These are phyloP conservation scores for Carpatolechia fugitivella DNA, from an alignment of 2,888 invertebrate genomes.

Conservation along the genomic window DNA sequence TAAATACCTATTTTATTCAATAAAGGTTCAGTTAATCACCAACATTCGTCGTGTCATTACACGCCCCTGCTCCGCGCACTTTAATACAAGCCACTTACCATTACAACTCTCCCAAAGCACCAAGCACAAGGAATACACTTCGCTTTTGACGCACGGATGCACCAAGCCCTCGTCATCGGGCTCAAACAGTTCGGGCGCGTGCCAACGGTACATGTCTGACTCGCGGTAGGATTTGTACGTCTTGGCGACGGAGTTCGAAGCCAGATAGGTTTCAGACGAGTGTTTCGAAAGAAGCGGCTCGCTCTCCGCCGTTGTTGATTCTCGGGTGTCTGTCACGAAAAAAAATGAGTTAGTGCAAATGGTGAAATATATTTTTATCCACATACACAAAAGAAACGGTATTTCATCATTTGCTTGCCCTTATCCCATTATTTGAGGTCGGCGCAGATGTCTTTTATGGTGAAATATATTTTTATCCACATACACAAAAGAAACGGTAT, in stretches of 20 bases:
- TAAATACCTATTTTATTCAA: too few species aligned
- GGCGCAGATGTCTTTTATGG: too few species aligned
- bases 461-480: too few species aligned
- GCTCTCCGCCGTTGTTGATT: constrained; percentile 40
- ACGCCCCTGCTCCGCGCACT: too few species aligned
- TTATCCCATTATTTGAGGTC: too few species aligned
- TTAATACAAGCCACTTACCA: constrained; percentile 43
- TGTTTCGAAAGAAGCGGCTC: constrained; percentile 57
- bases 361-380: too few species aligned
- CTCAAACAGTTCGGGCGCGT: constrained; percentile 66
- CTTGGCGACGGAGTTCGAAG: constrained; percentile 43
- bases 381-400: too few species aligned
- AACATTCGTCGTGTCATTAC: too few species aligned
- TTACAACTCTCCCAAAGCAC: constrained; percentile 72
- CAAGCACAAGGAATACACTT: constrained; percentile 64
- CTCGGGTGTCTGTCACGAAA: constrained; percentile 39
- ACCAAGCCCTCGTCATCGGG: constrained; percentile 54
- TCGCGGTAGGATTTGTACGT: constrained; percentile 42
- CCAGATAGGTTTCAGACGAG: constrained; percentile 54
- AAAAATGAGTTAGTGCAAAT: too few species aligned
- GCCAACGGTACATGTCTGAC: constrained; percentile 59
- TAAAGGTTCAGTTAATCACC: too few species aligned
- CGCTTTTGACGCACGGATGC: constrained; percentile 57
- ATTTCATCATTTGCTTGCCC: too few species aligned
- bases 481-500: too few species aligned